phyloP scores from a whole-genome alignment of 2,113 vertebrate genomes.

The Onychorhynchus coronatus region DNA sequence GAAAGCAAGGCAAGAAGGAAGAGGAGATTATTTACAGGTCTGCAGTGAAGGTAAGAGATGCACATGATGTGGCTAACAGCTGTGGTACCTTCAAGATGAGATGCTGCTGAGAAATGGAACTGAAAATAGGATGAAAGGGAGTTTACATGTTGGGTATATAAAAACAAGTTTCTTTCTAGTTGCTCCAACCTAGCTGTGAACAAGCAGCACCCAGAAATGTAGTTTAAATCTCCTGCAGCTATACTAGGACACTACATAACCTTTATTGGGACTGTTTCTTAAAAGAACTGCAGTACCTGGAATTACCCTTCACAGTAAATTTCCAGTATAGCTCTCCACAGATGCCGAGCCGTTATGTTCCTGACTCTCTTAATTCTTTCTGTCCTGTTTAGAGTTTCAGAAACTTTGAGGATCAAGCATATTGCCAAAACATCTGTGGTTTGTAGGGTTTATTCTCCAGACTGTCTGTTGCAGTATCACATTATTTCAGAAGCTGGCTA shows the following conservation, averaged over 20 bases:
- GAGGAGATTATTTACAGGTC: background rate
- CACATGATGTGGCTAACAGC: background rate
- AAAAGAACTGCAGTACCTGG: background rate
- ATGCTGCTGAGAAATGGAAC: background rate
- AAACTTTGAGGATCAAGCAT: background rate
- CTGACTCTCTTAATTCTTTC: background rate
- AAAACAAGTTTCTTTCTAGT: background rate
- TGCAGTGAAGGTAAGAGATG: background rate
- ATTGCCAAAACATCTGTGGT: background rate
- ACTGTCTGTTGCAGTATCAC: background rate
- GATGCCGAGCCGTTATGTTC: background rate
- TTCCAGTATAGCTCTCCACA: background rate
- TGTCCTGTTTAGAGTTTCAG: background rate
- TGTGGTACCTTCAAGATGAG: background rate
- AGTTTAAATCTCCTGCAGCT: background rate
- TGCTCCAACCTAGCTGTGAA: background rate
- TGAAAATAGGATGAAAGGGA: background rate
- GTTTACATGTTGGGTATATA: background rate
- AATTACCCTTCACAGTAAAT: background rate
- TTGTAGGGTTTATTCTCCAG: background rate
- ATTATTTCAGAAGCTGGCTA: background rate
- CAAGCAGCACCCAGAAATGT: background rate
- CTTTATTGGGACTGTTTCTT: background rate
- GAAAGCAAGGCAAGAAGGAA: background rate
- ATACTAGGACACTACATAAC: background rate